phyloP scores from a whole-genome alignment of 2,113 vertebrate genomes.

The Nesoenas mayeri region DNA sequence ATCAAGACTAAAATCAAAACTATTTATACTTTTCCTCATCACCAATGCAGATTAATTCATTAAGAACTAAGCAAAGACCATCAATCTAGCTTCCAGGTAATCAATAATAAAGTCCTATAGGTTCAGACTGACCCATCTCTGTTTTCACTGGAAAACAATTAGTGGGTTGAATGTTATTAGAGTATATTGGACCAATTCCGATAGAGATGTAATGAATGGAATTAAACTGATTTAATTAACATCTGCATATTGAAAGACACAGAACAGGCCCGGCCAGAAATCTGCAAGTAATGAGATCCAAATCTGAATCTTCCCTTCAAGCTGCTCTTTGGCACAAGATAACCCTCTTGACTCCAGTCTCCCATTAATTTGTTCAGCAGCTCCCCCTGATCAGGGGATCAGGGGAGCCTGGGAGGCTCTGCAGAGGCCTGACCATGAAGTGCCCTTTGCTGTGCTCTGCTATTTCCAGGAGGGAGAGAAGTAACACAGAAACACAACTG shows the following conservation, averaged over 20 bases:
- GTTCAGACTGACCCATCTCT: slow-evolving; percentile 13
- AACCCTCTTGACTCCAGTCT: background rate
- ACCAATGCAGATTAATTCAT: slow-evolving; percentile 37
- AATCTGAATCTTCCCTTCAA: background rate
- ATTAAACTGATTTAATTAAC: slow-evolving; percentile 49
- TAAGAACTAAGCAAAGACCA: slow-evolving; percentile 47
- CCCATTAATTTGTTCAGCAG: background rate
- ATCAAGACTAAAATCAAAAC: slow-evolving; percentile 29
- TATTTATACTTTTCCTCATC: slow-evolving; percentile 28
- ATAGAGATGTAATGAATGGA: slow-evolving; percentile 3
- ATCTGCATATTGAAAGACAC: background rate
- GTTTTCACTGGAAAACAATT: slow-evolving; percentile 37
- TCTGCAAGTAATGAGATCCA: background rate
- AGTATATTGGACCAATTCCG: background rate
- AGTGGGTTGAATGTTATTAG: slow-evolving; percentile 3
- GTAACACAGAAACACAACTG: background rate
- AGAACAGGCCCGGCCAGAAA: background rate
- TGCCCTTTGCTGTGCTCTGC: background rate
- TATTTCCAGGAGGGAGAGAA: background rate
- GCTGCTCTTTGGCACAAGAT: background rate
- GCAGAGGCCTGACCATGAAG: background rate
- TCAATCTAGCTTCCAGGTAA: slow-evolving; percentile 29
- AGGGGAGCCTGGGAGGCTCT: background rate
- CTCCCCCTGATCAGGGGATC: background rate
- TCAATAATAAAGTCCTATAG: slow-evolving; percentile 24